These are phyloP conservation scores for Platichthys flesus DNA, from an alignment of 2,113 vertebrate genomes.

Conservation along the genomic window DNA sequence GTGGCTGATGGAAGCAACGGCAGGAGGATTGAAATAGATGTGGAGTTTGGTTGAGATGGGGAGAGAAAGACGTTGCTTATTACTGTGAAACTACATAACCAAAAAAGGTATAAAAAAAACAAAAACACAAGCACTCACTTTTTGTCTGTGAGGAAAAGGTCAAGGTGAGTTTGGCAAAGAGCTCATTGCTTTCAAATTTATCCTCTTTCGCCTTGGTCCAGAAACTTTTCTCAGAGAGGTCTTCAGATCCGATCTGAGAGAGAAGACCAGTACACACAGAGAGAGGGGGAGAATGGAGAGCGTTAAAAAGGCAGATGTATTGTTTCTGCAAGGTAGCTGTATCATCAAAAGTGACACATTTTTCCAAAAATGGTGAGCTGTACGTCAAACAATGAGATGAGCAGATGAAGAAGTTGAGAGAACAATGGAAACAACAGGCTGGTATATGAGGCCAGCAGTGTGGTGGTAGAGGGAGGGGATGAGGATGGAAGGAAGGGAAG, in stretches of 20 bases:
- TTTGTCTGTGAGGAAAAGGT: conserved; percentile 90
- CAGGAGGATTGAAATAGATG: conserved; percentile 47
- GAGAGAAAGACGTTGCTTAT: conserved; percentile 43
- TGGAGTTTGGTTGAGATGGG: not conserved
- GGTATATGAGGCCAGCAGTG: conserved; percentile 27
- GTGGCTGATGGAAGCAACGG: conserved; percentile 64
- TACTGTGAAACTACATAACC: conserved; percentile 44
- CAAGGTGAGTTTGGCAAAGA: conserved; percentile 90
- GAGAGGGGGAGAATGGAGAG: not conserved
- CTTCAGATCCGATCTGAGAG: conserved; percentile 84
- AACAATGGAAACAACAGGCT: conserved; percentile 35
- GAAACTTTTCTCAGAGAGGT: conserved; percentile 89
- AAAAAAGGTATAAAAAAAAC: conserved; percentile 15
- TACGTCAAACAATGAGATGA: conserved; percentile 51
- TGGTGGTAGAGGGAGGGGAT: conserved; percentile 14
- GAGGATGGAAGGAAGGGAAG: conserved; percentile 14
- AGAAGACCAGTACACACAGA: conserved; percentile 1
- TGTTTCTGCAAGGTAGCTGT: conserved; percentile 11
- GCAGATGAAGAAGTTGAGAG: conserved; percentile 17
- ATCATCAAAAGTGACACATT: conserved; percentile 37
- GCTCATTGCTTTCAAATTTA: conserved; percentile 88
- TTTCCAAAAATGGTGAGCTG: conserved; percentile 40
- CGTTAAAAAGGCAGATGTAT: conserved; percentile 22
- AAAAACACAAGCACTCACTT: conserved; percentile 80
- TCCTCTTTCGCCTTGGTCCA: conserved; percentile 90